phyloP scores from a whole-genome alignment of 2,113 vertebrate genomes.

The Stegostoma tigrinum region DNA sequence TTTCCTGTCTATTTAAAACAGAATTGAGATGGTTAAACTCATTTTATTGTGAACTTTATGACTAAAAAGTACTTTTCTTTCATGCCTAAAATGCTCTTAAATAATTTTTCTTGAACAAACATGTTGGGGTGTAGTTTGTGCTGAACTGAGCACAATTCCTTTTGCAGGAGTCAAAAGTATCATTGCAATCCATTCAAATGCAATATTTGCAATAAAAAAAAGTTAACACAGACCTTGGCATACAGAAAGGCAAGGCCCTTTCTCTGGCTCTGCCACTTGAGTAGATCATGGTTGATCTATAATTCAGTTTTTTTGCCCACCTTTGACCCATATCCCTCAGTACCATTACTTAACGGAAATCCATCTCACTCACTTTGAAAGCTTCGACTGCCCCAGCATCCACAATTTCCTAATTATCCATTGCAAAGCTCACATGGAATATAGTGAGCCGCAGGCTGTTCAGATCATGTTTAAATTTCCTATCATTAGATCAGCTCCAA shows the following conservation, averaged over 20 bases:
- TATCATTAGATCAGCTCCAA: neutral
- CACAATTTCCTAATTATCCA: neutral
- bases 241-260: no score
- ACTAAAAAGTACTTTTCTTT: neutral
- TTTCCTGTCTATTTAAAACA: neutral
- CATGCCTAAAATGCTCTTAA: neutral
- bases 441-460: neutral
- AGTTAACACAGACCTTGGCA: neutral
- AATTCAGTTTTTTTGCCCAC: neutral
- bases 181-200: neutral
- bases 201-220: neutral
- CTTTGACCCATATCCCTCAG: neutral
- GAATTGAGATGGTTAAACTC: no score
- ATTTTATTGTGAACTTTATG: neutral
- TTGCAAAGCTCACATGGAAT: neutral
- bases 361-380: neutral
- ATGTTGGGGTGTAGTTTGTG: neutral
- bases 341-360: neutral
- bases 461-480: neutral
- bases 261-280: neutral
- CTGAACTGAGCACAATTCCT: neutral
- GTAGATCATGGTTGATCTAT: neutral
- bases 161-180: neutral
- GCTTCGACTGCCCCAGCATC: neutral
- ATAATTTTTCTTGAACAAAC: neutral